A percentile compares a stretch with the other conserved stretches of the same genome.
These are phyloP conservation scores for Prionailurus viverrinus DNA, from an alignment of 2,113 vertebrate species.

Conservation along the genomic window DNA sequence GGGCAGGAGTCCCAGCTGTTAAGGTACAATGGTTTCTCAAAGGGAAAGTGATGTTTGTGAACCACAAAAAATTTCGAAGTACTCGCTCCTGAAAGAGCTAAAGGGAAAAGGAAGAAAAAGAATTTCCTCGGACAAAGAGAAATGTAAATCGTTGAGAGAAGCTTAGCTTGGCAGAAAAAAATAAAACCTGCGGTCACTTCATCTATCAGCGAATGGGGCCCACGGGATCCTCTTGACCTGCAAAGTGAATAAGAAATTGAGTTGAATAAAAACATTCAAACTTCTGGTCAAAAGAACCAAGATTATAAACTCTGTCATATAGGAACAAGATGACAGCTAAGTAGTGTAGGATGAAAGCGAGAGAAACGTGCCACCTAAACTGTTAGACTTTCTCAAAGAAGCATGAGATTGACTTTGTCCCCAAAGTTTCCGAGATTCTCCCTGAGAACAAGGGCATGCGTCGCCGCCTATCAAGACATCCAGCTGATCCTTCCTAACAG, in stretches of 20 bases:
- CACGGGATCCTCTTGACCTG: background rate
- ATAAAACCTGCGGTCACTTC: background rate
- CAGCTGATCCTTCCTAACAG: background rate
- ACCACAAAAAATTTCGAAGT: background rate
- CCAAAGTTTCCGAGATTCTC: background rate
- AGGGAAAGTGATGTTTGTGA: slow-evolving; percentile 8
- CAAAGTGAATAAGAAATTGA: background rate
- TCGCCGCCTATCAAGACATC: background rate
- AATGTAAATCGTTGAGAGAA: background rate
- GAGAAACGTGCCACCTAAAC: background rate
- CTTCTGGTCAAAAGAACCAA: background rate
- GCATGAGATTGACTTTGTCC: background rate
- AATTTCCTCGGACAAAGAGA: background rate
- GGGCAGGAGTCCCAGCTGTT: background rate
- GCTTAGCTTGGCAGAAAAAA: background rate
- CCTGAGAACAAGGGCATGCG: background rate
- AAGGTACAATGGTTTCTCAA: background rate
- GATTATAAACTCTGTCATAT: background rate
- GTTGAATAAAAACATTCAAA: slow-evolving; percentile 11
- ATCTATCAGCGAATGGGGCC: background rate
- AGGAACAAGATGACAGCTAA: background rate
- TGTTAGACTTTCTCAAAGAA: background rate
- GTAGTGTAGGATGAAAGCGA: background rate
- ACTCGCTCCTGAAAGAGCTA: background rate
- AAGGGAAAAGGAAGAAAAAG: background rate